Evolutionary conservation across 2,888 invertebrate species (phyloP), one percentile per base, ranked within the genome.

Genomic region (Elmis aenea): DNA sequence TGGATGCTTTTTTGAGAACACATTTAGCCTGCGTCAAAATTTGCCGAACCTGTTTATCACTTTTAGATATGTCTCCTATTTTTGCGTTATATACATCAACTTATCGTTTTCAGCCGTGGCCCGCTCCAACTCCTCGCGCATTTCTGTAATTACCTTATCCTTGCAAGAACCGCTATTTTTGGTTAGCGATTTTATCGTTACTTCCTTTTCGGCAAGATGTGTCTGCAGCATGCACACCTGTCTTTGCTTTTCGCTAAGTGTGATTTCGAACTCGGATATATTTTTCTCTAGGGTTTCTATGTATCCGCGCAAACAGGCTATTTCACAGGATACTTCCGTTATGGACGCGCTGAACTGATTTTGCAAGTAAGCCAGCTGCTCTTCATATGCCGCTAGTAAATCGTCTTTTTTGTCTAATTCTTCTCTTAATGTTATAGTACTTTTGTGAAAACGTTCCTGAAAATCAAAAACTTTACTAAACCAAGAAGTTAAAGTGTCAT

Each of bases 371-470:
- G 52, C 55, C 11, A 66, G 38, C 14, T 43, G 35, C n/a, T 26
- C 14, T 21, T 21, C 13, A 1, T 65, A 65, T 13, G 50, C 34
- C 12, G 44, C 42, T 34, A 68, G 59, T 8, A 66, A 12, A 23
- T 29, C 36, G 15, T 61, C 55, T 40, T 67, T 67, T 26, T 54
- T 48, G 13, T 64, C 64, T 3, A 67, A 32, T 48, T 67, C 62
- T 2, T 45, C 45, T 38, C 65, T 48, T 51, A 67, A 54, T 11
- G 52, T 50, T 8, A 47, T 39, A 10, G 67, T 33, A 6, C 59
- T 55, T 21, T 49, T 39, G 43, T 61, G 60, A 45, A 64, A 55
- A 45, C 57, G 55, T 20, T 58, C 59, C 62, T 62, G 41, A 35
- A 23, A n/a, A n/a, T n/a, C n/a, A n/a, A n/a, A n/a, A n/a, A n/a